These are phyloP conservation scores for Eubucco bourcierii DNA, from an alignment of 2,113 vertebrate genomes.

Conservation along the genomic window DNA sequence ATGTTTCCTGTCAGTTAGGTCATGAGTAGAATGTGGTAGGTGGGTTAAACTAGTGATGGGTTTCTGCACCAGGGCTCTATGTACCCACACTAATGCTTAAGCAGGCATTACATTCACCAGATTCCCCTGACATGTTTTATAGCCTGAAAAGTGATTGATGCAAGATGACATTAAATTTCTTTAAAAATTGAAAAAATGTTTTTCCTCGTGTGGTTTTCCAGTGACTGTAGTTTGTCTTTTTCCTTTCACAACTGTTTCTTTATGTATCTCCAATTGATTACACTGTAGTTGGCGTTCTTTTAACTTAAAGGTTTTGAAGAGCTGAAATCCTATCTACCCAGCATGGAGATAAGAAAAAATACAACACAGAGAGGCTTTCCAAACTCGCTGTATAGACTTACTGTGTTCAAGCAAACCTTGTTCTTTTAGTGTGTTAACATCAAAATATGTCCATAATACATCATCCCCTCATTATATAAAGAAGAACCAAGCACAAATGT, in stretches of 20 bases:
- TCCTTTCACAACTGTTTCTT: not conserved
- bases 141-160: not conserved
- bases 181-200: not conserved
- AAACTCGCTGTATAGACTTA: not conserved
- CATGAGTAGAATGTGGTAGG: fast-evolving
- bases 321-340: not conserved
- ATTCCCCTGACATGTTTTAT: not conserved
- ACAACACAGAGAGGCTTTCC: not conserved
- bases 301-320: not conserved
- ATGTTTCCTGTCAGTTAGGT: not conserved
- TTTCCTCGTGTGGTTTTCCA: not conserved
- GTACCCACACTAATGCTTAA: not conserved
- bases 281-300: not conserved
- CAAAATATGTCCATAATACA: not conserved
- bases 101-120: fast-evolving
- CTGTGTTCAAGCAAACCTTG: not conserved
- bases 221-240: not conserved
- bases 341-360: not conserved
- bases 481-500: not conserved
- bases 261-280: not conserved
- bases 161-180: not conserved
- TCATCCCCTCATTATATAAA: not conserved
- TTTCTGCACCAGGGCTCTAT: not conserved
- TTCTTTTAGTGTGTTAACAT: not conserved
- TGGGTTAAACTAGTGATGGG: fast-evolving